Evolutionary conservation across 2,797 vertebrate genomes (phyloP).

Genomic region (Ptychadena robeensis): DNA sequence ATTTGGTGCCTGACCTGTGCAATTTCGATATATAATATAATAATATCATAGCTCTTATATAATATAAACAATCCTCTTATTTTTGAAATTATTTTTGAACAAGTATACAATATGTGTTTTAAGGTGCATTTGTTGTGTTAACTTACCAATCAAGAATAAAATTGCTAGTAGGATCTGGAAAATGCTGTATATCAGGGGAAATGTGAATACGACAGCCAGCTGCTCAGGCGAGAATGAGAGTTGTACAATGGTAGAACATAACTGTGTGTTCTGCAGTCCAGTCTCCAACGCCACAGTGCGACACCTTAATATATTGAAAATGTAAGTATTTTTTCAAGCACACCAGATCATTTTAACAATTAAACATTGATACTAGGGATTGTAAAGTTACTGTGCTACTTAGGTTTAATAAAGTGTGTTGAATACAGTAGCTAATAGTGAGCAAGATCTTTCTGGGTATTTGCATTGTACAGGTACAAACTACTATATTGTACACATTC

Average conservation of each 20-base stretch:
- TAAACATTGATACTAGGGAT: too few relatives aligned
- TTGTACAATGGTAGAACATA: slow-evolving; percentile 93
- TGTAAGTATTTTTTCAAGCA: not conserved
- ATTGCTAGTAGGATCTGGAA: slow-evolving; percentile 83
- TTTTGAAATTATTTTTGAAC: not conserved
- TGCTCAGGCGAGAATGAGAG: slow-evolving; percentile 87
- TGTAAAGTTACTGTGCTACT: too few relatives aligned
- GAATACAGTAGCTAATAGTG: too few relatives aligned
- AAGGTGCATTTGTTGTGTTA: not conserved
- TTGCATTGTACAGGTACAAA: too few relatives aligned
- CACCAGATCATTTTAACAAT: too few relatives aligned
- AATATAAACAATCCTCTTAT: too few relatives aligned
- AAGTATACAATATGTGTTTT: not conserved
- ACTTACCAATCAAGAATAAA: slow-evolving; percentile 80
- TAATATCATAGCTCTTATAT: too few relatives aligned
- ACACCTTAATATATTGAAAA: slow-evolving; percentile 74
- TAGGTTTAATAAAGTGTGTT: too few relatives aligned
- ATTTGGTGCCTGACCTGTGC: too few relatives aligned
- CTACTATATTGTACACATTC: too few relatives aligned
- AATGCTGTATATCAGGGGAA: slow-evolving; percentile 95
- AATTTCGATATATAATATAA: too few relatives aligned
- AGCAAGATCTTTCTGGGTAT: too few relatives aligned
- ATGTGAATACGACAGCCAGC: slow-evolving; percentile 87
- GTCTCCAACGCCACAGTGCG: slow-evolving; percentile 95
- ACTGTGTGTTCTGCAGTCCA: slow-evolving; percentile 91